Conservation (phyloP, 1,140 invertebrate species). For the Varroa destructor region DNA sequence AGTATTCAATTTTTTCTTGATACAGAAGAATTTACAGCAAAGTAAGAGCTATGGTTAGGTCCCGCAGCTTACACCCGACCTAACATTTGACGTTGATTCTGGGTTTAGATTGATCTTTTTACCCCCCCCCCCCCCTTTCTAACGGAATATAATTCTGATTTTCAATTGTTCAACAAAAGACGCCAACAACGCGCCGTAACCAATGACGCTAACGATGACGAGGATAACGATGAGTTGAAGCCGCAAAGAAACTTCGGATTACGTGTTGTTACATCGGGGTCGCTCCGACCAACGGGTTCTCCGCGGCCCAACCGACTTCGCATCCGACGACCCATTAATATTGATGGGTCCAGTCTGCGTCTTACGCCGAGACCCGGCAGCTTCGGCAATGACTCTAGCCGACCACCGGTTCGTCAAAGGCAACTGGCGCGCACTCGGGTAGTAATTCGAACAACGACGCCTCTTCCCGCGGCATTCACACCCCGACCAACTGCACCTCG, state of each 20-base stretch:
- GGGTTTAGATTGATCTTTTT: too few species aligned
- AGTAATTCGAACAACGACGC: constrained; percentile 10
- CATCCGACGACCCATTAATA: constrained; percentile 1
- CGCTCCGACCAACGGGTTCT: constrained; percentile 14
- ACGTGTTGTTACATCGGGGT: not conserved
- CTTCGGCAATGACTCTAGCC: too few species aligned
- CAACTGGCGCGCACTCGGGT: not conserved
- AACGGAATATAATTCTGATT: too few species aligned
- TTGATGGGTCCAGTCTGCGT: not conserved
- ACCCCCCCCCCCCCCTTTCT: too few species aligned
- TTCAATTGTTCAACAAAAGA: not conserved
- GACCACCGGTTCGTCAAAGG: not conserved
- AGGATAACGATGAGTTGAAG: not conserved
- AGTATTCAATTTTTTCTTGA: too few species aligned
- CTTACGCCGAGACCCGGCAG: not conserved
- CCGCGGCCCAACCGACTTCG: not conserved
- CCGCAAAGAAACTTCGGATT: not conserved
- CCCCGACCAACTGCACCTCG: not conserved
- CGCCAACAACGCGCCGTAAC: not conserved
- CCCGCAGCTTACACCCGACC: too few species aligned
- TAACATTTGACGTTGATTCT: too few species aligned
- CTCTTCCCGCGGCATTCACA: not conserved
- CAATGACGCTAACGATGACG: not conserved
- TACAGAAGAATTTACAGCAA: too few species aligned
- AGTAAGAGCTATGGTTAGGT: too few species aligned